Conservation (phyloP, 2,888 invertebrate species). For the Diabrotica balteata region DNA sequence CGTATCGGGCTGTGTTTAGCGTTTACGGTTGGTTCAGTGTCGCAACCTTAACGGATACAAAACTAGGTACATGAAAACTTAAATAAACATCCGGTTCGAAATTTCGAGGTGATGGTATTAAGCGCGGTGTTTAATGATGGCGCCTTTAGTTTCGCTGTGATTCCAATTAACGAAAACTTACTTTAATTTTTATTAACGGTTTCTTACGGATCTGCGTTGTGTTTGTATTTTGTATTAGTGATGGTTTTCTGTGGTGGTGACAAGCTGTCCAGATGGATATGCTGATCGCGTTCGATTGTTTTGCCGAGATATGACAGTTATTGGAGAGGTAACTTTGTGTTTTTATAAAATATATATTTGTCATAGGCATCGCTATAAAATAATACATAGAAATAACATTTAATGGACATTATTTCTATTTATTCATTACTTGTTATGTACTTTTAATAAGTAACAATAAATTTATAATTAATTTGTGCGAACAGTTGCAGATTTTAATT, state of each 20-base stretch:
- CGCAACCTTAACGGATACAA: conserved; percentile 21
- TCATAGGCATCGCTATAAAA: too few species aligned
- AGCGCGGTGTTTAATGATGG: too few species aligned
- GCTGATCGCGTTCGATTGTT: conserved; percentile 20
- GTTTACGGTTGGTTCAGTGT: conserved; percentile 10
- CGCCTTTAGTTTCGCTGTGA: neutral
- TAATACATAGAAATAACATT: too few species aligned
- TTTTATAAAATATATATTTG: neutral
- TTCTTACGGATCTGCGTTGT: neutral
- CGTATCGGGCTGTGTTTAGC: conserved; percentile 1
- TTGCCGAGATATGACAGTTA: conserved; percentile 49
- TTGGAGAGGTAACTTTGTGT: conserved; percentile 45
- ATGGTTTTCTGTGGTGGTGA: neutral
- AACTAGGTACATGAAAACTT: conserved; percentile 4
- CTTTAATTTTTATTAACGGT: too few species aligned
- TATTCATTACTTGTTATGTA: too few species aligned
- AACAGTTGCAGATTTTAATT: too few species aligned
- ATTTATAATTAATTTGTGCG: too few species aligned
- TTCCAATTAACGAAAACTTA: too few species aligned
- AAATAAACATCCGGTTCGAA: conserved; percentile 41
- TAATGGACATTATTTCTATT: too few species aligned
- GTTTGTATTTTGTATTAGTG: neutral
- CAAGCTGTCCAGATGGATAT: conserved; percentile 15
- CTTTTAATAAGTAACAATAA: too few species aligned
- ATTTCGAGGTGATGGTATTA: conserved; percentile 27